A percentile compares a stretch with the other conserved stretches of the same genome.
phyloP scores from a whole-genome alignment of 2,113 vertebrate genomes.

The Burhinus bistriatus region DNA sequence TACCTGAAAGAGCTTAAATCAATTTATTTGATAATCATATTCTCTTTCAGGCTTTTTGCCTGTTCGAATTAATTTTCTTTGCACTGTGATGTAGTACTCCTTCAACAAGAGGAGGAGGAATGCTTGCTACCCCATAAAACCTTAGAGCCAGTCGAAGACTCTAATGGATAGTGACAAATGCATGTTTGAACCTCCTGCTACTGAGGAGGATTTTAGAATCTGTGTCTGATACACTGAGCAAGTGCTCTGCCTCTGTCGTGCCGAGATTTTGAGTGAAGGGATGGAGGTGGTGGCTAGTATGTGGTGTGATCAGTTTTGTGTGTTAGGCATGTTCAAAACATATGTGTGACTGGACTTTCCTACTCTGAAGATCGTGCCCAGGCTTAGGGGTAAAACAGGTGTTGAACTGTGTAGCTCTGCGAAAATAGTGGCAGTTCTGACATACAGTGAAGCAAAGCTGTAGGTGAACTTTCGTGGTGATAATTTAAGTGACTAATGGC shows the following conservation, averaged over 20 bases:
- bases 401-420: not conserved
- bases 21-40: not conserved
- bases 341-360: not conserved
- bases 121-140: not conserved
- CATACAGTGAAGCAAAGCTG: not conserved
- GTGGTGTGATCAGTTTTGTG: fast-evolving
- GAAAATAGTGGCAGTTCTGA: not conserved
- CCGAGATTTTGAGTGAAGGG: not conserved
- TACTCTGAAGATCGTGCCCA: not conserved
- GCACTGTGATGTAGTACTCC: not conserved
- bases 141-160: not conserved
- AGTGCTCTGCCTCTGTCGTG: not conserved
- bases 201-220: not conserved
- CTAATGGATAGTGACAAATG: not conserved
- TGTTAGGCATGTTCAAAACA: not conserved
- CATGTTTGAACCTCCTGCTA: not conserved
- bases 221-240: not conserved
- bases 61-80: not conserved
- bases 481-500: not conserved
- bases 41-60: not conserved
- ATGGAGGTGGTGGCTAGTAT: not conserved
- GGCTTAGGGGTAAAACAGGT: not conserved
- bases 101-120: not conserved
- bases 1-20: not conserved
- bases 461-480: not conserved